These are phyloP conservation scores for Orthosia cruda DNA, from an alignment of 2,888 invertebrate genomes.

Conservation along the genomic window DNA sequence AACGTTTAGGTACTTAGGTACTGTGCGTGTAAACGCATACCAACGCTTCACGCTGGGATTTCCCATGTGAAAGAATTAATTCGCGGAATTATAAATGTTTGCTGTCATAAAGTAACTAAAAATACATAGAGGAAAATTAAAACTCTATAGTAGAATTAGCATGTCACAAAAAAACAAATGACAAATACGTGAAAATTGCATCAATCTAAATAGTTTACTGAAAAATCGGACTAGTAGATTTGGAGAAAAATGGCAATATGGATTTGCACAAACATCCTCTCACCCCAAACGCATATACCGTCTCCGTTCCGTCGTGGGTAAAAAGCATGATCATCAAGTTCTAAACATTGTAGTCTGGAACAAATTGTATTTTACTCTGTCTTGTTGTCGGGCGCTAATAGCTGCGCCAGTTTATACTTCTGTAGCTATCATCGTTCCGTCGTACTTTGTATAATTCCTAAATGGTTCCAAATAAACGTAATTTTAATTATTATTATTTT, in stretches of 20 bases:
- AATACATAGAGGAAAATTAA: slow-evolving; percentile 9
- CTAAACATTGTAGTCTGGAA: not conserved
- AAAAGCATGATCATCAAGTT: not conserved
- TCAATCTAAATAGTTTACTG: not conserved
- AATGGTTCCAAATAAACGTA: too few relatives aligned
- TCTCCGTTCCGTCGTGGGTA: too few relatives aligned
- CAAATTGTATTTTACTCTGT: too few relatives aligned
- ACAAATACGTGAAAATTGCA: not conserved
- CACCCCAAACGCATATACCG: too few relatives aligned
- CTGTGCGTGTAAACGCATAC: slow-evolving; percentile 3
- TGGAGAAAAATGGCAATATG: too few relatives aligned
- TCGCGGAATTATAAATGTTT: not conserved
- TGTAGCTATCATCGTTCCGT: too few relatives aligned
- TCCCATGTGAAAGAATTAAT: slow-evolving; percentile 8
- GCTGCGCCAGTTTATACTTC: too few relatives aligned
- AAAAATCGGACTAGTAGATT: too few relatives aligned
- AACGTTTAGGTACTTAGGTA: not conserved
- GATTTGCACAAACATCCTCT: too few relatives aligned
- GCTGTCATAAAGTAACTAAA: slow-evolving; percentile 10
- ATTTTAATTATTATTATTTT: too few relatives aligned
- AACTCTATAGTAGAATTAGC: not conserved
- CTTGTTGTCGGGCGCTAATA: too few relatives aligned
- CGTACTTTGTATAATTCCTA: too few relatives aligned
- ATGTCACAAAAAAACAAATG: not conserved
- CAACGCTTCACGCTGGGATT: slow-evolving; percentile 14